Evolutionary conservation across 2,113 vertebrate species (phyloP).

Genomic region (Corythaeola cristata): DNA sequence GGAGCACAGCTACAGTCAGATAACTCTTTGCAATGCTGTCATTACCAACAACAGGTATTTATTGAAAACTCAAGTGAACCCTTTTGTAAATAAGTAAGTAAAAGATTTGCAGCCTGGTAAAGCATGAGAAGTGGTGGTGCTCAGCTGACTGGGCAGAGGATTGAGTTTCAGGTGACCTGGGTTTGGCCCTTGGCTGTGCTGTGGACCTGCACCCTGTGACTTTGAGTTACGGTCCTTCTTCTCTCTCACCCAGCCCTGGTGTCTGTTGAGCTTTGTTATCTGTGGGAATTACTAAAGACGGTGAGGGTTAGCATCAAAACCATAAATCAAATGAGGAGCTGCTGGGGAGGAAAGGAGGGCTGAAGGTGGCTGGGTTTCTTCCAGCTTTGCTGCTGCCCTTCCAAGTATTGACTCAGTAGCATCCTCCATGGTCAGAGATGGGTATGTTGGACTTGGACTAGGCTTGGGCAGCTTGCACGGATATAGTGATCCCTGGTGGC

Average conservation of each 20-base stretch:
- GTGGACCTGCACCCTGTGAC: not conserved
- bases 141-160: not conserved
- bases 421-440: not conserved
- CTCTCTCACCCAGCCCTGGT: not conserved
- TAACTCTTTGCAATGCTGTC: not conserved
- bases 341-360: rapidly evolving
- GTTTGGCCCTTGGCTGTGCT: not conserved
- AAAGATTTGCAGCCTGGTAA: not conserved
- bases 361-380: not conserved
- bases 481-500: not conserved
- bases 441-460: not conserved
- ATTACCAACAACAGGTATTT: not conserved
- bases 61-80: not conserved
- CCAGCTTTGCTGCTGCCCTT: not conserved
- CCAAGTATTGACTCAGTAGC: not conserved
- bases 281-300: not conserved
- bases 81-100: not conserved
- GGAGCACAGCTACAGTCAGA: not conserved
- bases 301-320: not conserved
- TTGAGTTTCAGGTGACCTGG: not conserved
- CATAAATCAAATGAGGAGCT: not conserved
- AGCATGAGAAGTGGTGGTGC: not conserved
- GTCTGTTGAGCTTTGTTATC: not conserved
- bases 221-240: not conserved
- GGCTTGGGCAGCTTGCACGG: not conserved